Conservation (phyloP, 2,113 vertebrate species). For the Lepus americanus region DNA sequence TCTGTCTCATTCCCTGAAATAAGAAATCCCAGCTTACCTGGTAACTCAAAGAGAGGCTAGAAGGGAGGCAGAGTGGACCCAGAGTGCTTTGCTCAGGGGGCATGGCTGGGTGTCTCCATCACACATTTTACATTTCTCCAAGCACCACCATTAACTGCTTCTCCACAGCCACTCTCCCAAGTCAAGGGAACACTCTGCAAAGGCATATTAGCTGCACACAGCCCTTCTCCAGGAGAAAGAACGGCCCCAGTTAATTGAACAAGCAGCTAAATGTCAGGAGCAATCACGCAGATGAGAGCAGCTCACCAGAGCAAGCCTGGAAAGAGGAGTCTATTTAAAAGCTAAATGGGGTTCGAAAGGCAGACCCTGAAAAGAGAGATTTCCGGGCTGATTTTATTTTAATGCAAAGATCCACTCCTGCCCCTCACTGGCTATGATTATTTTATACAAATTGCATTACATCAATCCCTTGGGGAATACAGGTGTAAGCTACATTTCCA, state of each 20-base stretch:
- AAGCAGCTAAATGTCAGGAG: conserved; percentile 70
- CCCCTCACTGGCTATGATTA: conserved; percentile 52
- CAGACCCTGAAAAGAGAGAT: conserved; percentile 54
- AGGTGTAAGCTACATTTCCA: conserved; percentile 61
- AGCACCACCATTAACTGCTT: not conserved
- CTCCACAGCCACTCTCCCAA: conserved; percentile 45
- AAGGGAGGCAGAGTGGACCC: not conserved
- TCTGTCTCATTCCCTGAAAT: conserved; percentile 29
- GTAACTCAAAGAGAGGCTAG: not conserved
- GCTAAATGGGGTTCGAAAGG: conserved; percentile 73
- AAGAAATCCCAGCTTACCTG: conserved; percentile 49
- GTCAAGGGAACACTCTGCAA: conserved; percentile 44
- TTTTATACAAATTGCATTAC: conserved; percentile 65
- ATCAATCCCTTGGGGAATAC: conserved; percentile 66
- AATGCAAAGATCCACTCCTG: conserved; percentile 59
- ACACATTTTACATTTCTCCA: not conserved
- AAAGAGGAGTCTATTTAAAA: conserved; percentile 65
- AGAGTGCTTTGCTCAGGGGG: not conserved
- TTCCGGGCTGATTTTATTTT: conserved; percentile 69
- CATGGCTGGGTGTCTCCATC: not conserved
- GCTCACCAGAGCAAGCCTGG: conserved; percentile 61
- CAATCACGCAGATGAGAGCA: conserved; percentile 59
- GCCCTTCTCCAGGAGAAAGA: conserved; percentile 53
- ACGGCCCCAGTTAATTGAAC: conserved; percentile 66
- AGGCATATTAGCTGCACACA: not conserved